These are phyloP conservation scores for Axis porcinus DNA, from an alignment of 2,113 vertebrate species.

Conservation along the genomic window DNA sequence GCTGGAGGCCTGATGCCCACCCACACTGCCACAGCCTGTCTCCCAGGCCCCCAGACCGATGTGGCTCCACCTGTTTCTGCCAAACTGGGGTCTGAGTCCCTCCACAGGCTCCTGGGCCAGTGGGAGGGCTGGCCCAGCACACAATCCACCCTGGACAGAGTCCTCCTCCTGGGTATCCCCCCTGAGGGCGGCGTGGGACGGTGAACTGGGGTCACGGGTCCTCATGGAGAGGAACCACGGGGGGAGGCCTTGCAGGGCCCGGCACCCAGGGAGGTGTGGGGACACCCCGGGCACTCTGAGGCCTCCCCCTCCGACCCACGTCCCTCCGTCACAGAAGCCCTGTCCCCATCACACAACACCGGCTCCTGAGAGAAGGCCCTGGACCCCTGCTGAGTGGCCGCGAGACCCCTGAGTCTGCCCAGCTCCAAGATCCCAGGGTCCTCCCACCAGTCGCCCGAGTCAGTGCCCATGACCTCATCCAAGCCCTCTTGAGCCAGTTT, in stretches of 20 bases:
- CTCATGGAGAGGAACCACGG: accelerated
- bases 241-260: neutral
- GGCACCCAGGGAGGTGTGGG: neutral
- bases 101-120: neutral
- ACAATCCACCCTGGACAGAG: accelerated
- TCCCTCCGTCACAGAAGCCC: accelerated
- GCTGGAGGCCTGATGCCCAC: neutral
- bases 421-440: neutral
- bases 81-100: neutral
- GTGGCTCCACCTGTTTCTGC: neutral
- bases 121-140: neutral
- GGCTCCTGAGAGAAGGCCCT: neutral
- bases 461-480: neutral
- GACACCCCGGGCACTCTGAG: neutral
- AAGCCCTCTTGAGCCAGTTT: neutral
- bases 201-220: neutral
- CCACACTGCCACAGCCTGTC: neutral
- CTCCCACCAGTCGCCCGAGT: accelerated
- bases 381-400: neutral
- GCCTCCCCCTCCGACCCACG: accelerated
- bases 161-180: accelerated
- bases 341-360: neutral
- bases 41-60: neutral
- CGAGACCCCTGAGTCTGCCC: neutral
- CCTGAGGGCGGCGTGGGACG: accelerated